Evolutionary conservation across 2,888 invertebrate species (phyloP).

Genomic region (Muschampia plurimacula): DNA sequence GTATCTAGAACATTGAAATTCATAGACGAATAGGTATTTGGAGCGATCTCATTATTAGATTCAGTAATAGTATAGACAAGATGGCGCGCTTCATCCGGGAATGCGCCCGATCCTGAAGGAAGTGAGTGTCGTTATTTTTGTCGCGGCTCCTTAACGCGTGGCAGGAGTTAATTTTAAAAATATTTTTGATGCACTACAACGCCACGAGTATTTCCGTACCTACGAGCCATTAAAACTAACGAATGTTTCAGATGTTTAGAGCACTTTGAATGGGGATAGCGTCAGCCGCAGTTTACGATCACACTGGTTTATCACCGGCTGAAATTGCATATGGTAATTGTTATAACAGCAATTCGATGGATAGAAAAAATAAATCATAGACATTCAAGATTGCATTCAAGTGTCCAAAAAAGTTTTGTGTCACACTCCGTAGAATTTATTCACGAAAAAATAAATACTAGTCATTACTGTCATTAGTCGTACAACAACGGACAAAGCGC

Average conservation of each 20-base stretch:
- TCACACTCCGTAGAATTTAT: not conserved
- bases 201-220: conserved; percentile 52
- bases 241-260: conserved; percentile 49
- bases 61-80: conserved; percentile 28
- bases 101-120: conserved; percentile 54
- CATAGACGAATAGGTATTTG: conserved; percentile 25
- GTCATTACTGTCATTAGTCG: conserved; percentile 11
- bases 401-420: not conserved
- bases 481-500: not conserved
- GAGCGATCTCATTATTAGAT: conserved; percentile 30
- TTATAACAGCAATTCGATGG: not conserved
- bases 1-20: conserved; percentile 25
- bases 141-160: conserved; percentile 60
- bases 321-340: conserved; percentile 12
- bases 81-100: conserved; percentile 35
- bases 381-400: not conserved
- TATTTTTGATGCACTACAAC: conserved; percentile 73
- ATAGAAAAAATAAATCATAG: conserved; percentile 1
- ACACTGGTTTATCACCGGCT: conserved; percentile 12
- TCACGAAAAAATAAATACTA: not conserved
- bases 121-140: conserved; percentile 63
- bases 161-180: conserved; percentile 72
- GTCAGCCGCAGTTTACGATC: conserved; percentile 15
- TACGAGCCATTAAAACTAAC: conserved; percentile 41
- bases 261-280: conserved; percentile 30